Percentiles rank a stretch among this genome's conserved stretches.
Conservation (phyloP, 92 coral and sea anemone genomes). For the Parazoanthus swiftii region DNA sequence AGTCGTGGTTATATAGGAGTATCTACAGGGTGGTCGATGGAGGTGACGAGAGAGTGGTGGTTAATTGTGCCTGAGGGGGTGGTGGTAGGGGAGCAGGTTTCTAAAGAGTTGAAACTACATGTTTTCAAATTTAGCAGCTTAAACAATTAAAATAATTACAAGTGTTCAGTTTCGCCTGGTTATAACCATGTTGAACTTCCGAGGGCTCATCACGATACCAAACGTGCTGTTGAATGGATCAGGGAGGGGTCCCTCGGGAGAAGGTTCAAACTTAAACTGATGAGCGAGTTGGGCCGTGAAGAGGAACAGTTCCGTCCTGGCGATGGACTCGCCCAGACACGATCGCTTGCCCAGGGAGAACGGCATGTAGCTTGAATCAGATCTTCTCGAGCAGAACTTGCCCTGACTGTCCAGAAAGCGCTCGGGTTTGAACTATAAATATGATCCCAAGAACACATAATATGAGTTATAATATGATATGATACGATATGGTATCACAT, state of each 20-base stretch:
- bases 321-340: slow-evolving; percentile 42
- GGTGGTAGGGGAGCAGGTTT: too few species aligned
- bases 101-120: too few species aligned
- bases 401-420: slow-evolving; percentile 40
- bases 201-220: slow-evolving; percentile 31
- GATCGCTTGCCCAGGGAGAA: slow-evolving; percentile 40
- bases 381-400: slow-evolving; percentile 23
- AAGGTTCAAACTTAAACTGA: slow-evolving; percentile 51
- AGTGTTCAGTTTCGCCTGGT: slow-evolving; percentile 18
- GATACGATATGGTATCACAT: background rate
- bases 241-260: slow-evolving; percentile 54
- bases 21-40: too few species aligned
- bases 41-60: too few species aligned
- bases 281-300: slow-evolving; percentile 60
- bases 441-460: too few species aligned
- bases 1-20: too few species aligned
- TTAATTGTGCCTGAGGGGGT: too few species aligned
- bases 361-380: slow-evolving; percentile 38
- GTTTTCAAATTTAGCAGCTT: background rate
- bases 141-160: background rate
- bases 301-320: slow-evolving; percentile 39
- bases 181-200: background rate
- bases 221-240: slow-evolving; percentile 31
- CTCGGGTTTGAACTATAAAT: slow-evolving; percentile 28
- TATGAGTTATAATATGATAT: background rate